phyloP scores from a whole-genome alignment of 2,113 vertebrate genomes.

The Paedocypris sp. region DNA sequence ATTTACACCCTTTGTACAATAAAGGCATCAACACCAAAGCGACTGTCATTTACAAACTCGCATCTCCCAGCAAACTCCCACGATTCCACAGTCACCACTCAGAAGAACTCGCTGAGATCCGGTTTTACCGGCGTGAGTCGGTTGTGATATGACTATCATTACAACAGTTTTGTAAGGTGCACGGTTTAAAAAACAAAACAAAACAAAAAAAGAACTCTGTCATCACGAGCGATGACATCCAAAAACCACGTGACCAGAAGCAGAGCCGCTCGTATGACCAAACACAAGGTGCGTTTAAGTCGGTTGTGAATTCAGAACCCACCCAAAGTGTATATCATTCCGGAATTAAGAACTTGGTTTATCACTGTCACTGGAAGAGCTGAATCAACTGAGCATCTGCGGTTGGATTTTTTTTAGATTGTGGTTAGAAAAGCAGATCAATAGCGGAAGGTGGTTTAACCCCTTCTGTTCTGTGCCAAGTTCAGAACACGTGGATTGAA shows the following conservation, averaged over 20 bases:
- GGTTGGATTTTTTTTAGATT: too few species aligned
- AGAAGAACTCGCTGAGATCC: neutral
- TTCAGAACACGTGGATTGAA: too few species aligned
- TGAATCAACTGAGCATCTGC: too few species aligned
- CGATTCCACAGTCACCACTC: neutral
- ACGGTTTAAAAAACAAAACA: too few species aligned
- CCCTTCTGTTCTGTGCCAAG: neutral
- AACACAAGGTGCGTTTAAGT: too few species aligned
- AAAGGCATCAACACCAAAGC: conserved; percentile 39
- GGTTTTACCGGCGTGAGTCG: neutral
- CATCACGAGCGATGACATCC: too few species aligned
- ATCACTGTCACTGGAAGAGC: too few species aligned
- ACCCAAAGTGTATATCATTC: too few species aligned
- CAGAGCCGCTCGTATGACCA: neutral
- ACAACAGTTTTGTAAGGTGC: neutral
- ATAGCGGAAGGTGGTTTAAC: neutral
- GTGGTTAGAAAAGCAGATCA: neutral
- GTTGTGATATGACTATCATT: neutral
- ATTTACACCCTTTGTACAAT: conserved; percentile 49
- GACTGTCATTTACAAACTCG: conserved; percentile 12
- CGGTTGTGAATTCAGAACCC: too few species aligned
- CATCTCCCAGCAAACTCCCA: neutral
- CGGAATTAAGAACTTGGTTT: too few species aligned
- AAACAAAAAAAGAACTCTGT: neutral
- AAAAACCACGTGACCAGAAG: too few species aligned